Percentiles rank a stretch among this genome's conserved stretches.
Evolutionary conservation across 23 tunicate genomes (phyloP).

Genomic region (Halocynthia aurantium): DNA sequence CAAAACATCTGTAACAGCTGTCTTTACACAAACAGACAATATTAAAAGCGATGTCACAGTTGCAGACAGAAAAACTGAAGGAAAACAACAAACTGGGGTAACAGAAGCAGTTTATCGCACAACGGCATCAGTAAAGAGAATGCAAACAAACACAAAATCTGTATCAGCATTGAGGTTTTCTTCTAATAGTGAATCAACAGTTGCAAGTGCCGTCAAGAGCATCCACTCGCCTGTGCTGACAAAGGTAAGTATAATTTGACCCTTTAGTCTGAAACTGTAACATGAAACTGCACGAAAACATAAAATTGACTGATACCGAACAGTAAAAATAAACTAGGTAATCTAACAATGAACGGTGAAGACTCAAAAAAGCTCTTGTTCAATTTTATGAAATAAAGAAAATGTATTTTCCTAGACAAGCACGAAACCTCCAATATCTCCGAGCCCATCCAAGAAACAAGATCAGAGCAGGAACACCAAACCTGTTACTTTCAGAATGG

Average conservation of each 20-base stretch:
- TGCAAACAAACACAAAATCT: not conserved
- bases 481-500: not conserved
- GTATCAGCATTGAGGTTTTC: not conserved
- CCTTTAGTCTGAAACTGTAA: too few species aligned
- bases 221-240: too few species aligned
- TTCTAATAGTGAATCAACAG: too few species aligned
- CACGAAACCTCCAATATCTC: conserved; percentile 6
- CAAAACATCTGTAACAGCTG: not conserved
- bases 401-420: not conserved
- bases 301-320: too few species aligned
- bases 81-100: not conserved
- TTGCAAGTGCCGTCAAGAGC: too few species aligned
- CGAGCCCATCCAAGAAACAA: not conserved
- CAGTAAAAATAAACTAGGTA: too few species aligned
- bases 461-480: not conserved
- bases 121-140: not conserved
- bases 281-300: too few species aligned
- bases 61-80: not conserved
- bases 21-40: not conserved
- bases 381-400: too few species aligned
- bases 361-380: too few species aligned
- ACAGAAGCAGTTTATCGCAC: not conserved
- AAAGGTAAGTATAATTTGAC: too few species aligned
- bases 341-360: too few species aligned
- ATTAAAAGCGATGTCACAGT: not conserved